A percentile compares a stretch with the other conserved stretches of the same genome.
These are phyloP conservation scores for Meteorus sp. DNA, from an alignment of 1,140 invertebrate genomes.

Conservation along the genomic window DNA sequence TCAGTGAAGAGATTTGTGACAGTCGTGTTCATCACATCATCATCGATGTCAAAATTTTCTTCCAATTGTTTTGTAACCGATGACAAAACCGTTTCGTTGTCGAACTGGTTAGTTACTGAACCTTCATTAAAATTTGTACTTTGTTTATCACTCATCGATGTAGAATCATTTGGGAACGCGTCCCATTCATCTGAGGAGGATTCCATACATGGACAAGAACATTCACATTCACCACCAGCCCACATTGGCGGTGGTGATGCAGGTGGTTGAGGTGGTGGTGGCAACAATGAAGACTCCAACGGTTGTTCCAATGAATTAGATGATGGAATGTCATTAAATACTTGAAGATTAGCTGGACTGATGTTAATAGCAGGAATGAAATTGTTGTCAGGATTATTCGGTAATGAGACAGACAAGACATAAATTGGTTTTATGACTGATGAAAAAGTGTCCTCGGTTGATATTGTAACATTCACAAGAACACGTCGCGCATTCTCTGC, in stretches of 20 bases:
- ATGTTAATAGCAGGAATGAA: conserved; percentile 62
- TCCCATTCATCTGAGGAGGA: conserved; percentile 51
- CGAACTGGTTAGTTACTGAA: too few species aligned
- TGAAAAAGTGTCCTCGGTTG: conserved; percentile 59
- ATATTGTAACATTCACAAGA: conserved; percentile 75
- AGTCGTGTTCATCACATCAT: conserved; percentile 18
- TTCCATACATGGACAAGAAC: conserved; percentile 69
- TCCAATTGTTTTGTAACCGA: too few species aligned
- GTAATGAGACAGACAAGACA: conserved; percentile 72
- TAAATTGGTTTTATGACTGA: conserved; percentile 66
- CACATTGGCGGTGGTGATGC: conserved; percentile 46
- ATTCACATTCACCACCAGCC: conserved; percentile 72
- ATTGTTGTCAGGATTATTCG: conserved; percentile 62
- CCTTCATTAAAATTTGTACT: too few species aligned
- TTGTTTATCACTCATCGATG: too few species aligned
- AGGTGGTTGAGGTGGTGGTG: conserved; percentile 42
- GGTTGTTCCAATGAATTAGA: conserved; percentile 13
- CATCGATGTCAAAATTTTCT: conserved; percentile 21
- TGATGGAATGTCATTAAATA: not conserved
- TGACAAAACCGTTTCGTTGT: too few species aligned
- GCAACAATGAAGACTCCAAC: conserved; percentile 34
- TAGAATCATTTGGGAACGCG: conserved; percentile 46
- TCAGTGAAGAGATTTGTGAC: conserved; percentile 31
- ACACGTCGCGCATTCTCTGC: conserved; percentile 51
- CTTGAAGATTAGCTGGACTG: conserved; percentile 51